Base-by-base conservation (phyloP, 2,888 invertebrate genomes). In the Nomada ruficornis region DNA sequence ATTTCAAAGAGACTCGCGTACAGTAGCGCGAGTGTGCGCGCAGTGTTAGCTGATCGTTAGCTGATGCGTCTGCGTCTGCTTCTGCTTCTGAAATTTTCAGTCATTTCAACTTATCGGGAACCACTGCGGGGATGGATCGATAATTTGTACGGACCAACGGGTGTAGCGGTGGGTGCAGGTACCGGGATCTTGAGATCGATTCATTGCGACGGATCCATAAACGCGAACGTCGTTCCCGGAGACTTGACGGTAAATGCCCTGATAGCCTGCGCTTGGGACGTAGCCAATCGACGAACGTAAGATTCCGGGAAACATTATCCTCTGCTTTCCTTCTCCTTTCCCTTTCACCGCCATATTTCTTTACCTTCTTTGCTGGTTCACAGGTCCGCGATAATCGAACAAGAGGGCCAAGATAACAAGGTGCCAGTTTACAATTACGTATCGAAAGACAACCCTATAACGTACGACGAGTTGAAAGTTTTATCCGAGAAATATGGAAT, bases 71-170 rank as follows among this genome's bases (percentile, higher is more conserved):
- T n/a, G 36, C 23, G 10, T 36, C 9, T 26, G 15, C 23, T 4
- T 36, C 9, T 36, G 36, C 7, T 36, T 36, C 36, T 36, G 36
- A 23, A 68, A 55, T 57, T 77, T 77, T 15, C 89, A 96, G 96
- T 96, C 15, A 94, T 96, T 77, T 96, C 96, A 2, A 95, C 97
- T 0, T 97, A 96, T 90, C 95, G 95, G 68, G 97, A 97, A 92
- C 97, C 97, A 0, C 94, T 97, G 0, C 94, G 96, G 84, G 98
- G 98, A 1, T 98, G 98, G 98, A 97, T 98, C 20, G 98, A 98
- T 94, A 98, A 98, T 91, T 95, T 97, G 89, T 98, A 98, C 91
- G 98, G 98, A 5, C 97, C 98, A 0, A 98, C 97, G 10, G 98
- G 96, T 0, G 95, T 95, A 57, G 96, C 96, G 85, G 95, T 96